These are phyloP conservation scores for Megaceryle maxima DNA, from an alignment of 2,113 vertebrate species.

Conservation along the genomic window DNA sequence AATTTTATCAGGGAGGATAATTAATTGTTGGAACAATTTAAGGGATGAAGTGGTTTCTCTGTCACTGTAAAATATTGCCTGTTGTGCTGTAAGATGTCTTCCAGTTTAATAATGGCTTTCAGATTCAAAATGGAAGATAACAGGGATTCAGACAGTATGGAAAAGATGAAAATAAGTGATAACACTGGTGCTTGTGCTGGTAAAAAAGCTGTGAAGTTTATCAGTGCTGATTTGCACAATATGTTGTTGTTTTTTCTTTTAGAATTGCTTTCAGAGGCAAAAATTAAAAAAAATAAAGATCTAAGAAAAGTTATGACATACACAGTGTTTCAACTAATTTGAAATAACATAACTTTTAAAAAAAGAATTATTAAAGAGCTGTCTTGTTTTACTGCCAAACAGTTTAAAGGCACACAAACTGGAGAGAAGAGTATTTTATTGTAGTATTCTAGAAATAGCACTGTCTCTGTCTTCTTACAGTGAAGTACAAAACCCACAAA, in stretches of 20 bases:
- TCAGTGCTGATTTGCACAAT: not conserved
- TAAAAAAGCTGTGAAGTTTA: not conserved
- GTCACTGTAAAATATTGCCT: not conserved
- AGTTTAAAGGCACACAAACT: not conserved
- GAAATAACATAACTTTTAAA: not conserved
- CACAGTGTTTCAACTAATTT: not conserved
- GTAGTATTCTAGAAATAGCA: not conserved
- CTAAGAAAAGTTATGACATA: not conserved
- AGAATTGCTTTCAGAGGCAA: not conserved
- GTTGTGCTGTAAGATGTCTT: not conserved
- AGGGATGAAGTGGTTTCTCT: not conserved
- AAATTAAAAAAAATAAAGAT: not conserved
- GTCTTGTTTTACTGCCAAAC: not conserved
- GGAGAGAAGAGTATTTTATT: not conserved
- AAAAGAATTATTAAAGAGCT: not conserved
- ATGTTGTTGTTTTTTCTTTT: not conserved
- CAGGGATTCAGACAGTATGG: not conserved
- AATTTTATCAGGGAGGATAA: not conserved
- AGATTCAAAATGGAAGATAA: not conserved
- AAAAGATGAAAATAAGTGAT: not conserved
- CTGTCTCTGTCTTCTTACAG: not conserved
- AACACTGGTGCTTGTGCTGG: not conserved
- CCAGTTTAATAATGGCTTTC: not conserved
- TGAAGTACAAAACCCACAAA: not conserved
- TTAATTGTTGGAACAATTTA: not conserved